Conservation (phyloP, 1,140 invertebrate genomes). For the Drosophila saltans region DNA sequence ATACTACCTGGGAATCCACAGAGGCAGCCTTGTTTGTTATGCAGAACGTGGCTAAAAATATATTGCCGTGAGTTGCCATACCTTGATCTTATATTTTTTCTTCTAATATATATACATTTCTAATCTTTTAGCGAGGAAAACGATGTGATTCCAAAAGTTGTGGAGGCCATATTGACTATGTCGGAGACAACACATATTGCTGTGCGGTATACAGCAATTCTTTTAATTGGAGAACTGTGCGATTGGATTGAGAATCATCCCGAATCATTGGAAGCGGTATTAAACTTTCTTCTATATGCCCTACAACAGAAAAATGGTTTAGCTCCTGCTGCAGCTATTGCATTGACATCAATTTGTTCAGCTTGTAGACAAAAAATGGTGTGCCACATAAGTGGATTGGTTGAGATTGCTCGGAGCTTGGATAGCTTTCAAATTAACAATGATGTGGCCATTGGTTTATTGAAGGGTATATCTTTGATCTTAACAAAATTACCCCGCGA, state of each 20-base stretch:
- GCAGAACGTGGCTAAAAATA: slow-evolving; percentile 97
- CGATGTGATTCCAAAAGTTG: slow-evolving; percentile 95
- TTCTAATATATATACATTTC: neutral
- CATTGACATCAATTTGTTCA: slow-evolving; percentile 88
- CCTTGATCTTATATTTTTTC: neutral
- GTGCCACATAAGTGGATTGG: slow-evolving; percentile 90
- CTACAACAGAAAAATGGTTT: slow-evolving; percentile 89
- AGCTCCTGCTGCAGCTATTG: slow-evolving; percentile 90
- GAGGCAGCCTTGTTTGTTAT: slow-evolving; percentile 98
- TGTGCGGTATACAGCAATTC: slow-evolving; percentile 93
- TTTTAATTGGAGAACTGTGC: slow-evolving; percentile 95
- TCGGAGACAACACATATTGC: slow-evolving; percentile 93
- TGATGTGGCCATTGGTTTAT: slow-evolving; percentile 91
- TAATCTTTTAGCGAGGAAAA: slow-evolving; percentile 91
- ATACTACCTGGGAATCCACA: slow-evolving; percentile 93
- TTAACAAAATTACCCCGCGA: slow-evolving; percentile 86
- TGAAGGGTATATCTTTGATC: slow-evolving; percentile 91
- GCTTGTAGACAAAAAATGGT: slow-evolving; percentile 92
- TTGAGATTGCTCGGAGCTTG: slow-evolving; percentile 91
- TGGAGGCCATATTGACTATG: slow-evolving; percentile 94
- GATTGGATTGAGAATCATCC: slow-evolving; percentile 98
- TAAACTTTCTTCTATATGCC: slow-evolving; percentile 91
- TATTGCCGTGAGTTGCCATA: slow-evolving; percentile 92
- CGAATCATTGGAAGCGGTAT: slow-evolving; percentile 89
- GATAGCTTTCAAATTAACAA: slow-evolving; percentile 92